phyloP scores from a whole-genome alignment of 2,113 vertebrate species.

The Illadopsis cleaveri region DNA sequence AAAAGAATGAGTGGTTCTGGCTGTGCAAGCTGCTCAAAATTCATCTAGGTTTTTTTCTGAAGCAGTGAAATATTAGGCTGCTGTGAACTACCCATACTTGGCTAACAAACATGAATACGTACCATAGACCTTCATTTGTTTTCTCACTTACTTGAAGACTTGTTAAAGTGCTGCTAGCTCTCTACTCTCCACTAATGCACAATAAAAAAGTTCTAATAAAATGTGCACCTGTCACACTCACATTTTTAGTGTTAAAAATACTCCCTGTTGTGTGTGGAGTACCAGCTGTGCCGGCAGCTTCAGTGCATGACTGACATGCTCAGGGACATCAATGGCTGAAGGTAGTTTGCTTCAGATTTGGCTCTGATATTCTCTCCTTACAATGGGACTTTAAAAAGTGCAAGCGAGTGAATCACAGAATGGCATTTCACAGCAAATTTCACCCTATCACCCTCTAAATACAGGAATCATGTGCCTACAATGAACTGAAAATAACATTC shows the following conservation, averaged over 20 bases:
- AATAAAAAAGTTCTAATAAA: constrained; percentile 61
- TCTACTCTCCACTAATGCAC: background rate
- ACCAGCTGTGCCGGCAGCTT: constrained; percentile 60
- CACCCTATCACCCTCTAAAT: background rate
- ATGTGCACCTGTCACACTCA: constrained; percentile 60
- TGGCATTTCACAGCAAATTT: background rate
- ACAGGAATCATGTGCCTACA: background rate
- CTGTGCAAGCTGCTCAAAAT: constrained; percentile 62
- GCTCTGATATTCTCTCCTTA: background rate
- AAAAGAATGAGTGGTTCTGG: constrained; percentile 62
- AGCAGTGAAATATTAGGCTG: background rate
- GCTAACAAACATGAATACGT: background rate
- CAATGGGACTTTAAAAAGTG: background rate
- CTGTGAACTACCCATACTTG: background rate
- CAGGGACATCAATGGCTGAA: background rate
- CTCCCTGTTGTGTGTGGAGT: constrained; percentile 25
- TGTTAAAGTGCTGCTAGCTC: constrained; percentile 15
- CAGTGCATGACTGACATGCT: constrained; percentile 28
- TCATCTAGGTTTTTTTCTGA: background rate
- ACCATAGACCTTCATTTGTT: background rate
- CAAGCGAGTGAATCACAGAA: background rate
- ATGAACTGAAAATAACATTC: background rate
- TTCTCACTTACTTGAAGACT: constrained; percentile 5
- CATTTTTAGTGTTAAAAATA: constrained; percentile 52
- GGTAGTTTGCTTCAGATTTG: constrained; percentile 5